Conservation (phyloP, 2,888 invertebrate species). For the Pyrrhia umbra region DNA sequence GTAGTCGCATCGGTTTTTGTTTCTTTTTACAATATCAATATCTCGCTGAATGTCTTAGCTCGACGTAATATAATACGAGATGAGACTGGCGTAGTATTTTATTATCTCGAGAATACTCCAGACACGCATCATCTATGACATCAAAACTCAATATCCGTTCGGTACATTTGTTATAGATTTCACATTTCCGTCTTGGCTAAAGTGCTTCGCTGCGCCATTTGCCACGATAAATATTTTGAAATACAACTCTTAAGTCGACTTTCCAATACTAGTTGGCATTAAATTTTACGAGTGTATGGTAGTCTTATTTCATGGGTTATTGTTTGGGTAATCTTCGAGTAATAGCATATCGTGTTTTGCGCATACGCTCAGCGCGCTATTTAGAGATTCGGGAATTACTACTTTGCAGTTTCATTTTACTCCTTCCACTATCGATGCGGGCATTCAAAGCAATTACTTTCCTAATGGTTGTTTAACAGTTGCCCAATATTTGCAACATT, state of each 20-base stretch:
- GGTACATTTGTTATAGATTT: constrained; percentile 84
- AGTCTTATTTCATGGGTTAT: constrained; percentile 73
- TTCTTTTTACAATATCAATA: constrained; percentile 55
- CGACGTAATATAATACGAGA: constrained; percentile 56
- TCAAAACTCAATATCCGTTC: constrained; percentile 86
- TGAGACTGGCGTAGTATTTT: constrained; percentile 77
- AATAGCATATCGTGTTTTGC: constrained; percentile 60
- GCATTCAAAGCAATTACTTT: constrained; percentile 39
- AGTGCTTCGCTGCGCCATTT: constrained; percentile 72
- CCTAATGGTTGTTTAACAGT: constrained; percentile 33
- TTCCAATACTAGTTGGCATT: constrained; percentile 78
- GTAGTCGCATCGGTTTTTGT: constrained; percentile 32
- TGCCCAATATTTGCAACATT: constrained; percentile 31
- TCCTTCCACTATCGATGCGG: constrained; percentile 22
- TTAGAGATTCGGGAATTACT: constrained; percentile 40
- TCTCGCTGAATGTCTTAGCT: constrained; percentile 52
- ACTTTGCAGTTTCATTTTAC: constrained; percentile 44
- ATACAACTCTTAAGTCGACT: constrained; percentile 74
- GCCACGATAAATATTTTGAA: constrained; percentile 77
- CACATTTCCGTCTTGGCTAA: constrained; percentile 77
- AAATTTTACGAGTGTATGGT: constrained; percentile 74
- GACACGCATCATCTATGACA: constrained; percentile 81
- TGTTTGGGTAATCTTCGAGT: constrained; percentile 68
- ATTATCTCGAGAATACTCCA: constrained; percentile 80
- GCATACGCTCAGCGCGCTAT: constrained; percentile 52